These are phyloP conservation scores for Platysternon megacephalum DNA, from an alignment of 2,113 vertebrate genomes.

Conservation along the genomic window DNA sequence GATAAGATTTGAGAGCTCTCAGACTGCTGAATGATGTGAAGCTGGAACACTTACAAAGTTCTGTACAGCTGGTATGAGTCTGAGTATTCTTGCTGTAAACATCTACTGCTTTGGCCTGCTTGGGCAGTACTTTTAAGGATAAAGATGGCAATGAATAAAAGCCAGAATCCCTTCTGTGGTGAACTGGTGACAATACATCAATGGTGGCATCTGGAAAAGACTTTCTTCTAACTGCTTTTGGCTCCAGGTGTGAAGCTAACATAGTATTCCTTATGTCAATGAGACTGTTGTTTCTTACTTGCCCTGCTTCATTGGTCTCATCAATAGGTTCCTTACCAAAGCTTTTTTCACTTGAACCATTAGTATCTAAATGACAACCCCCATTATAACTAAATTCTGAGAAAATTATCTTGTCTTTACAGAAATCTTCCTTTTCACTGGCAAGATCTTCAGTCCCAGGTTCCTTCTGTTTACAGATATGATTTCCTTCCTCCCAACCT, in stretches of 20 bases:
- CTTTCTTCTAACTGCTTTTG: slow-evolving; percentile 75
- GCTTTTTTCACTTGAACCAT: slow-evolving; percentile 60
- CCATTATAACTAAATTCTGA: slow-evolving; percentile 31
- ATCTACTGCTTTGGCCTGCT: slow-evolving; percentile 58
- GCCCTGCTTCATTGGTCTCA: slow-evolving; percentile 51
- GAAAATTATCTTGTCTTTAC: slow-evolving; percentile 37
- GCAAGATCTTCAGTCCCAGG: not conserved
- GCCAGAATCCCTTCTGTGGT: slow-evolving; percentile 72
- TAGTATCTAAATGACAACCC: slow-evolving; percentile 10
- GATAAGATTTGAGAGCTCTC: slow-evolving; percentile 35
- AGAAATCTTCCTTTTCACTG: slow-evolving; percentile 37
- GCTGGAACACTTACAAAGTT: slow-evolving; percentile 53
- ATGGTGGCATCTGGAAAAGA: slow-evolving; percentile 76
- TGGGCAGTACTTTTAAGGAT: slow-evolving; percentile 63
- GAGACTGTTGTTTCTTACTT: slow-evolving; percentile 74
- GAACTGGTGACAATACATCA: slow-evolving; percentile 31
- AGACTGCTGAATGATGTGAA: slow-evolving; percentile 41
- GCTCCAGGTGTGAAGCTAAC: not conserved
- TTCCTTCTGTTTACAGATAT: slow-evolving; percentile 41
- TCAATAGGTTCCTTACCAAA: slow-evolving; percentile 68
- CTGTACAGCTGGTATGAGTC: slow-evolving; percentile 33
- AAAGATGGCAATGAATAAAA: slow-evolving; percentile 76
- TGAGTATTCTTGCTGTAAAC: slow-evolving; percentile 20
- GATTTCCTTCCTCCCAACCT: not conserved
- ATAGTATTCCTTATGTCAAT: slow-evolving; percentile 62